Base-by-base conservation (phyloP, 2,888 invertebrate genomes). In the Lysandra coridon region DNA sequence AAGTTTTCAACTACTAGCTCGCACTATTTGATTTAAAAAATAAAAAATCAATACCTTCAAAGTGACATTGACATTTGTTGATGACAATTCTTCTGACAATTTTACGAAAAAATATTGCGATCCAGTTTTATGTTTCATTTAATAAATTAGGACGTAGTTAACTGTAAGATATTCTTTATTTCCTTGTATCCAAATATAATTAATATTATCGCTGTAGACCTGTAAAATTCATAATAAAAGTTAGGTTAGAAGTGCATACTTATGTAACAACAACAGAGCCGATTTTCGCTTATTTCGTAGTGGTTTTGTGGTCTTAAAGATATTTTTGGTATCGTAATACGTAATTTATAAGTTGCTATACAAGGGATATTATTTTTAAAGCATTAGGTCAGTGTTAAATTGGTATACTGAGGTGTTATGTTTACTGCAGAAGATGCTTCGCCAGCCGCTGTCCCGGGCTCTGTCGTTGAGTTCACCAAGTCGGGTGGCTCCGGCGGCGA, bases 381-480 rank as follows among this genome's bases (percentile, higher is more conserved):
- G 33, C 14, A 57, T 53, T 30, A 76, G 74, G 75, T 44, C 49
- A 78, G 77, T 79, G 49, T 74, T 64, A 53, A 30, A 37, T 78
- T 80, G 78, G 79, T 77, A 74, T 62, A 80, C 78, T 78, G 53
- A 79, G 30, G 80, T 80, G 80, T 80, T 82, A 80, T 80, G 80
- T 83, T 80, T 80, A 78, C 78, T 88, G 86, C 88, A 92, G 92
- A 95, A 84, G 88, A 98, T 98, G 97, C 95, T 98, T 95, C 97
- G 97, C 93, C 95, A 96, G 92, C 96, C 97, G 89, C 95, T 97
- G 86, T 92, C 95, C 83, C 96, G 96, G 95, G 96, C 96, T 90
- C 95, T 97, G 85, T 90, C 95, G 87, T 91, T 95, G 85, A 87
- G 89, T 83, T 92, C 95, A 79, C 89, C 92, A 79, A 85, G 87